Conservation (phyloP, 2,113 vertebrate genomes). For the Papio anubis region DNA sequence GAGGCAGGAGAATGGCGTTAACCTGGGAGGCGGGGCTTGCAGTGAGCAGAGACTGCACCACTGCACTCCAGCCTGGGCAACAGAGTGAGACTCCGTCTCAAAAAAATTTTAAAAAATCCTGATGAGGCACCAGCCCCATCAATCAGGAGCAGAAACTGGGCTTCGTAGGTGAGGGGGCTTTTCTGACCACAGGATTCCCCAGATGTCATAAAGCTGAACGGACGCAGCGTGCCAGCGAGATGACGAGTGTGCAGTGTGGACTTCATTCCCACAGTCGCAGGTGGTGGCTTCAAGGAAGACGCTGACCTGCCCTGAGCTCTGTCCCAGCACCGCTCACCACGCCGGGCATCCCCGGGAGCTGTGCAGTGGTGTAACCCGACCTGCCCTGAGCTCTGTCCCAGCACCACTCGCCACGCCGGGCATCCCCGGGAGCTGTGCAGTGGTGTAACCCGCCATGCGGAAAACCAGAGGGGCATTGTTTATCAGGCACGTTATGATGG, state of each 20-base stretch:
- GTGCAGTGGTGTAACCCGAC: accelerated
- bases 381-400: background rate
- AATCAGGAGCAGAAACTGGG: background rate
- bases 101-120: no score
- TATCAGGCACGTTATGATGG: background rate
- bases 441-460: no score
- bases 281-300: background rate
- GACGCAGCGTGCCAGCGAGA: background rate
- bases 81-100: no score
- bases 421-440: background rate
- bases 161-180: background rate
- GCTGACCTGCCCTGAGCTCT: background rate
- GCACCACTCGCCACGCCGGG: background rate
- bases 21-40: no score
- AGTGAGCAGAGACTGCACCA: no score
- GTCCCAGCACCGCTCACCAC: background rate
- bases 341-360: no score
- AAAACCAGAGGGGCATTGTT: background rate
- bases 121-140: background rate
- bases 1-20: no score
- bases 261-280: background rate
- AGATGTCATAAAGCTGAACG: background rate
- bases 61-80: no score
- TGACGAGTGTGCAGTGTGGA: background rate
- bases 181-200: no score